Evolutionary conservation across 2,113 vertebrate genomes (phyloP), one percentile per base, ranked within the genome.

Genomic region (Baryphthengus martii): DNA sequence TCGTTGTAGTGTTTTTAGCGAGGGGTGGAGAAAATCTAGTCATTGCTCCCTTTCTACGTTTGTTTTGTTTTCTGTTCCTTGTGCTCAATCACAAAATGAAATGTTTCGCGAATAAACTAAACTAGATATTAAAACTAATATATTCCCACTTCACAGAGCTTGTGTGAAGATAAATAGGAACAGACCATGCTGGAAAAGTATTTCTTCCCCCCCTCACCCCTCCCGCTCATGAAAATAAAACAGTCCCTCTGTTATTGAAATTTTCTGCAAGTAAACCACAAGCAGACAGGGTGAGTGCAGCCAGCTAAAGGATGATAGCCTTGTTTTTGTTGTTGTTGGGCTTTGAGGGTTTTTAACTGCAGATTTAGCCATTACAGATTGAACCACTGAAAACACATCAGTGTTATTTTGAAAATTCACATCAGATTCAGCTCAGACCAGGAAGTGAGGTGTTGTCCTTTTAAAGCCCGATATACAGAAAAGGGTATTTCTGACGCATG

Each of bases 401-500:
- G 58, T 71, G 89, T 94, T 97, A 96, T 95, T 96, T 90, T 96
- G 94, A 91, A 96, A 95, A 88, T 88, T 62, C 68, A 62, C 62
- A 77, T 66, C 89, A 91, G 84, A 90, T 96, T 90, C 92, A 52
- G 66, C 88, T 93, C 78, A 82, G 88, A 90, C 82, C 97, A 96
- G 97, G 97, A 97, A 97, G 92, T 95, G 97, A 97, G 97, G 94
- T 97, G 97, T 73, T 97, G 86, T 96, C 95, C 93, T 97, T 97
- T 97, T 96, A 93, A 96, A 84, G 92, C 79, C 89, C 77, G 92
- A 94, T 97, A 75, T n/a, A 94, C 96, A 94, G 95, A 97, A 97
- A 97, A 96, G 97, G 97, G 95, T 96, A 96, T 97, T 97, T 97
- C 97, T 97, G 97, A 97, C 81, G 92, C 95, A 95, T 97, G 96